A percentile compares a stretch with the other conserved stretches of the same genome.
phyloP scores from a whole-genome alignment of 2,797 vertebrate species.

The Rallus crepitans region DNA sequence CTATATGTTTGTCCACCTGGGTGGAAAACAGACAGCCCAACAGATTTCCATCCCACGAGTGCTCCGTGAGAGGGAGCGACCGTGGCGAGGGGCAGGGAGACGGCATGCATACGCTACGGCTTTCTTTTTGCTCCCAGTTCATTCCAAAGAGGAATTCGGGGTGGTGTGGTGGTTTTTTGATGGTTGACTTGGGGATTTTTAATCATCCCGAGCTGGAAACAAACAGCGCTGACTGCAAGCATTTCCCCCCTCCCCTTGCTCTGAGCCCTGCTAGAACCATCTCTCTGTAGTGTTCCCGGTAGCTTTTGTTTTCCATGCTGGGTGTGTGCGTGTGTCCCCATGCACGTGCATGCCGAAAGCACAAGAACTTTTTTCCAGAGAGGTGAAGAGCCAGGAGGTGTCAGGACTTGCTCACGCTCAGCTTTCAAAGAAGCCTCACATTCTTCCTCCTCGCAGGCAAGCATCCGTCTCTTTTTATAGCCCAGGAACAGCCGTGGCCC shows the following conservation, averaged over 20 bases:
- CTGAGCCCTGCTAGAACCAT: conserved; percentile 49
- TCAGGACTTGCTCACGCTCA: conserved; percentile 48
- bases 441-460: conserved; percentile 48
- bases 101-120: rapidly evolving
- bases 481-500: conserved; percentile 43
- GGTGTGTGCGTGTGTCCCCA: neutral
- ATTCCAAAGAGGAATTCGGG: neutral
- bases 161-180: neutral
- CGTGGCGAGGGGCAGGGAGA: neutral
- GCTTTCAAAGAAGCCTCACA: conserved; percentile 54
- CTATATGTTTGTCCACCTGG: conserved; percentile 47
- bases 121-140: neutral
- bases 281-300: conserved; percentile 10
- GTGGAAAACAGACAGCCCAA: conserved; percentile 9
- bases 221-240: neutral
- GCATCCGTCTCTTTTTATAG: conserved; percentile 55
- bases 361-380: conserved; percentile 55
- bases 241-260: neutral
- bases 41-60: neutral
- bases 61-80: neutral
- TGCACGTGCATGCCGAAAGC: neutral
- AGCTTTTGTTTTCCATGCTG: neutral
- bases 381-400: conserved; percentile 69
- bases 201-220: neutral
- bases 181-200: neutral